These are phyloP conservation scores for Drosophila algonquin DNA, from an alignment of 2,888 invertebrate species.

Conservation along the genomic window DNA sequence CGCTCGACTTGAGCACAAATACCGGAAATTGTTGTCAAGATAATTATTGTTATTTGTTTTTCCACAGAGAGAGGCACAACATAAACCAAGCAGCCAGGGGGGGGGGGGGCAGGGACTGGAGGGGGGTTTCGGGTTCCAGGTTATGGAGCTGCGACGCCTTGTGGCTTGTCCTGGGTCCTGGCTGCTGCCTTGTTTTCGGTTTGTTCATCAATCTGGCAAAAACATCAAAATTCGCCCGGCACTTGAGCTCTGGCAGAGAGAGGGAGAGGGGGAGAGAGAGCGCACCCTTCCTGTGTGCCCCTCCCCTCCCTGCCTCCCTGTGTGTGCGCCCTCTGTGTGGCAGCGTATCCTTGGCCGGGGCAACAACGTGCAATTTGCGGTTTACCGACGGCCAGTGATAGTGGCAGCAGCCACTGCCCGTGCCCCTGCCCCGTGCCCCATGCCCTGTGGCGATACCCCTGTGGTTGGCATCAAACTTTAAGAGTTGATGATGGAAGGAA, in stretches of 20 bases:
- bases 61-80: slow-evolving; percentile 51
- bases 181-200: slow-evolving; percentile 28
- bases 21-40: slow-evolving; percentile 84
- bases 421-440: too few species aligned
- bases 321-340: neutral
- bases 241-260: slow-evolving; percentile 15
- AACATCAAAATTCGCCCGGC: slow-evolving; percentile 64
- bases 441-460: slow-evolving; percentile 22
- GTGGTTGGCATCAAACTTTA: slow-evolving; percentile 60
- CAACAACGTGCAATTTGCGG: slow-evolving; percentile 67
- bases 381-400: slow-evolving; percentile 49
- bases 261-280: neutral
- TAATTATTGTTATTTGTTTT: slow-evolving; percentile 84
- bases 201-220: slow-evolving; percentile 72
- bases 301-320: too few species aligned
- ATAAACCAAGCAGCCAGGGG: slow-evolving; percentile 41
- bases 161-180: slow-evolving; percentile 15
- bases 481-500: slow-evolving; percentile 57
- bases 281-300: too few species aligned
- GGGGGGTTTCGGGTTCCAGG: neutral
- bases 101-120: neutral
- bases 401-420: slow-evolving; percentile 32
- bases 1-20: slow-evolving; percentile 82
- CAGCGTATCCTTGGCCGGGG: slow-evolving; percentile 41
- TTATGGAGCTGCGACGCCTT: slow-evolving; percentile 25